Percentiles rank a stretch among this genome's conserved stretches.
These are phyloP conservation scores for Turritopsis rubra DNA, from an alignment of 30 jellyfish, hydroid and myxozoan genomes.

Conservation along the genomic window DNA sequence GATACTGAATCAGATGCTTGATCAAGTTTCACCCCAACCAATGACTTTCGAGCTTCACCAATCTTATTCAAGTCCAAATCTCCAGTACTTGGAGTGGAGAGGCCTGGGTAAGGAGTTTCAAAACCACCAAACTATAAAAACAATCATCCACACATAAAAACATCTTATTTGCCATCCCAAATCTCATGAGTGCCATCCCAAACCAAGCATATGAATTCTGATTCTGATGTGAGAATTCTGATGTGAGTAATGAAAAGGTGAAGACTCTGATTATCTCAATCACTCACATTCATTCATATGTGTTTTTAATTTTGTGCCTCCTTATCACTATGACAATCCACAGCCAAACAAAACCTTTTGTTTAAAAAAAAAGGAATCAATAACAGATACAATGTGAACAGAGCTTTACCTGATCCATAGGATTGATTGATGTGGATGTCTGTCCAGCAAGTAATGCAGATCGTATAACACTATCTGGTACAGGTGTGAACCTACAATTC, in stretches of 20 bases:
- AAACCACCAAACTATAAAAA: constrained; percentile 66
- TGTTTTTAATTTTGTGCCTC: too few relatives aligned
- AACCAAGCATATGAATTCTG: too few relatives aligned
- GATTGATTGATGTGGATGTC: constrained; percentile 46
- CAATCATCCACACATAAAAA: not conserved
- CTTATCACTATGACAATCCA: too few relatives aligned
- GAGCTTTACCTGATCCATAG: constrained; percentile 67
- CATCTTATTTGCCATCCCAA: too few relatives aligned
- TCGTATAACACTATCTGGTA: constrained; percentile 89
- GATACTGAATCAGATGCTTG: constrained; percentile 99
- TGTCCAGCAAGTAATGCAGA: constrained; percentile 77
- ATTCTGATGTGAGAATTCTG: too few relatives aligned
- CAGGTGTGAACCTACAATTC: constrained; percentile 83
- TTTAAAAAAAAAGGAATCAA: too few relatives aligned
- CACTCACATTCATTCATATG: too few relatives aligned
- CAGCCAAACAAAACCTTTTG: too few relatives aligned
- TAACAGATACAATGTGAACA: not conserved
- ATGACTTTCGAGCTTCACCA: constrained; percentile 98
- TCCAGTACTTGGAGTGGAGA: constrained; percentile 75
- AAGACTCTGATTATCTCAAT: too few relatives aligned
- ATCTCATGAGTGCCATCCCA: too few relatives aligned
- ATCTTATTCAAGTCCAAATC: constrained; percentile 89
- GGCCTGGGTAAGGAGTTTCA: constrained; percentile 82
- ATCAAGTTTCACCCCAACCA: constrained; percentile 96
- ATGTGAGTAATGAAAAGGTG: too few relatives aligned